Evolutionary conservation across 64 coral and sea anemone genomes (phyloP).

Genomic region (Pocillopora verrucosa): DNA sequence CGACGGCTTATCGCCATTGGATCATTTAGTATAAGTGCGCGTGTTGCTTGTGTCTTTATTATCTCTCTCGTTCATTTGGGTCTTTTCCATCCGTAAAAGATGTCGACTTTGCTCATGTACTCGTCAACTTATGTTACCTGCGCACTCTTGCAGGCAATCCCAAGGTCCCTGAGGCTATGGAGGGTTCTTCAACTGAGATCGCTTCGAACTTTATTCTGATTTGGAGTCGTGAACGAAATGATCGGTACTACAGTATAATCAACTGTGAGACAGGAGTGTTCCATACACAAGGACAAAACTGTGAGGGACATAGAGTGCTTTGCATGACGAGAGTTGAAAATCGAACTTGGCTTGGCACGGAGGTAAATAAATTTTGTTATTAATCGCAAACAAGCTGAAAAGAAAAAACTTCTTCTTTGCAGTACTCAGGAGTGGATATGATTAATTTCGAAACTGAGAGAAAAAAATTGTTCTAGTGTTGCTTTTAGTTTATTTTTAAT

Average conservation of each 20-base stretch:
- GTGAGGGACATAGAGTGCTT: constrained; percentile 78
- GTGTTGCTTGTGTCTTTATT: background rate
- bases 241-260: constrained; percentile 79
- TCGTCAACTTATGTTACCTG: background rate
- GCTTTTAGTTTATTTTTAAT: too few species aligned
- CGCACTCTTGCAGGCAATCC: constrained; percentile 38
- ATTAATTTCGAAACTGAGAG: too few species aligned
- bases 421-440: too few species aligned
- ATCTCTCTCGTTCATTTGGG: background rate
- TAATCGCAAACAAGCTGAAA: background rate
- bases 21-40: background rate
- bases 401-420: too few species aligned
- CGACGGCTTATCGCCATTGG: background rate
- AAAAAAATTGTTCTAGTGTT: too few species aligned
- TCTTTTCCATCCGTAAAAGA: background rate
- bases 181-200: background rate
- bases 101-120: background rate
- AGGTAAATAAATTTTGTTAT: constrained; percentile 45
- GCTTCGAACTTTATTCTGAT: constrained; percentile 73
- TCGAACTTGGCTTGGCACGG: constrained; percentile 91
- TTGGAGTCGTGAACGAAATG: constrained; percentile 83
- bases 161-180: background rate
- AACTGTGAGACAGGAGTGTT: constrained; percentile 88
- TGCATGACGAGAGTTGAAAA: constrained; percentile 87
- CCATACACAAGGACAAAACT: constrained; percentile 64